These are phyloP conservation scores for Drosophila falleni DNA, from an alignment of 2,888 invertebrate species.

Conservation along the genomic window DNA sequence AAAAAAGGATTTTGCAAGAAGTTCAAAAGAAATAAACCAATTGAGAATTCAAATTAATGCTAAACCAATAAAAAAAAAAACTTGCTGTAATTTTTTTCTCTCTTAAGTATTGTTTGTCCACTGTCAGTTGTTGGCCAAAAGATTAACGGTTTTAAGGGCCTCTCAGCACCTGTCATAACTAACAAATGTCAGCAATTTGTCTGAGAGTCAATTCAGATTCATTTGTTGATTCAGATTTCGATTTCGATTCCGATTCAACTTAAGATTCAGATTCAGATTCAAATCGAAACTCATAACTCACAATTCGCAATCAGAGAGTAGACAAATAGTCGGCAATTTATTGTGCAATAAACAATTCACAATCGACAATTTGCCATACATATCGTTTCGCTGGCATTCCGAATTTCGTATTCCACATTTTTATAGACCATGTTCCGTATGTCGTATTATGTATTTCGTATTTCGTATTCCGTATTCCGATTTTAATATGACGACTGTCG, in stretches of 20 bases:
- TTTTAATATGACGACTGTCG: conserved; percentile 25
- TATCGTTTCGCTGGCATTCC: conserved; percentile 1
- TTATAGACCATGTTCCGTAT: conserved; percentile 15
- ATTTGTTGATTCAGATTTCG: conserved; percentile 5
- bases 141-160: conserved; percentile 30
- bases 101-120: not conserved
- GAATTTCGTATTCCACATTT: conserved; percentile 22
- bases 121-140: conserved; percentile 8
- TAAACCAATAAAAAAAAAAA: not conserved
- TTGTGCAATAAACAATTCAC: conserved; percentile 43
- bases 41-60: not conserved
- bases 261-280: conserved; percentile 2
- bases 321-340: conserved; percentile 64
- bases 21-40: not conserved
- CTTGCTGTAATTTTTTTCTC: not conserved
- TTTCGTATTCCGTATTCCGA: conserved; percentile 32
- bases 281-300: conserved; percentile 31
- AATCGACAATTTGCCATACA: not conserved
- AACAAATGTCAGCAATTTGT: conserved; percentile 50
- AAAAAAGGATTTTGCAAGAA: not conserved
- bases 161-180: conserved; percentile 31
- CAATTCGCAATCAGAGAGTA: conserved; percentile 30
- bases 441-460: not conserved
- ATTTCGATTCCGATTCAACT: not conserved
- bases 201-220: conserved; percentile 14